Conservation (phyloP, 1,140 invertebrate species). For the Drosophila albomicans region DNA sequence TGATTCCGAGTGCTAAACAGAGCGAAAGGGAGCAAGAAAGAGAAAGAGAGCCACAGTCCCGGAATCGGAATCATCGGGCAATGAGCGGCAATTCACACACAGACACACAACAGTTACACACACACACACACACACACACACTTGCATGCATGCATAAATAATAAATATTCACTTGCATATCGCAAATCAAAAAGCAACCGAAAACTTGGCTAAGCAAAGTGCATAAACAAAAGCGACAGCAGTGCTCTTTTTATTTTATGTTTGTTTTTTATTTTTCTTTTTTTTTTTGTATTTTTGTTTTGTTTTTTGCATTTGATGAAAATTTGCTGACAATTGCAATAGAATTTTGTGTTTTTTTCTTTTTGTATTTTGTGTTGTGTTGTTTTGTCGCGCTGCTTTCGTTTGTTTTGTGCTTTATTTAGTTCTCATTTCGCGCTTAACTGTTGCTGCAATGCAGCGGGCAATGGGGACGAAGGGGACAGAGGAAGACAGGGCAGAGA, state of each 20-base stretch:
- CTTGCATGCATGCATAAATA: slow-evolving; percentile 23
- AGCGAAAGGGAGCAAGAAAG: slow-evolving; percentile 3
- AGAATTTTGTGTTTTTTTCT: slow-evolving; percentile 66
- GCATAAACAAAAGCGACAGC: slow-evolving; percentile 52
- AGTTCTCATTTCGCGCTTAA: slow-evolving; percentile 64
- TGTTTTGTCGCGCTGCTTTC: slow-evolving; percentile 45
- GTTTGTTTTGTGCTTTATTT: slow-evolving; percentile 62
- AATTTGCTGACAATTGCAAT: slow-evolving; percentile 81
- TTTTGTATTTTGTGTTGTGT: slow-evolving; percentile 44
- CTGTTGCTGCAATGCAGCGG: slow-evolving; percentile 42
- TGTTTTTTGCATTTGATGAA: slow-evolving; percentile 69
- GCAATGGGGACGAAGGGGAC: neutral
- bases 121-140: neutral
- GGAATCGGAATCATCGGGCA: slow-evolving; percentile 50
- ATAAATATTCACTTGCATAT: slow-evolving; percentile 30
- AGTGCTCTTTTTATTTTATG: slow-evolving; percentile 24
- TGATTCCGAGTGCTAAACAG: slow-evolving; percentile 27
- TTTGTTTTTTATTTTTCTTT: slow-evolving; percentile 10
- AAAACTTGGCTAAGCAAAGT: slow-evolving; percentile 62
- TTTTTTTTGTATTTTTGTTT: neutral
- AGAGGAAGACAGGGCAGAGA: neutral
- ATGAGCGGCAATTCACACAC: slow-evolving; percentile 15
- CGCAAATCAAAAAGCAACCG: slow-evolving; percentile 46
- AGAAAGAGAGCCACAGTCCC: slow-evolving; percentile 16
- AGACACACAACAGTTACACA: neutral